phyloP scores from a whole-genome alignment of 2,113 vertebrate genomes.

The Hyperopisus bebe region DNA sequence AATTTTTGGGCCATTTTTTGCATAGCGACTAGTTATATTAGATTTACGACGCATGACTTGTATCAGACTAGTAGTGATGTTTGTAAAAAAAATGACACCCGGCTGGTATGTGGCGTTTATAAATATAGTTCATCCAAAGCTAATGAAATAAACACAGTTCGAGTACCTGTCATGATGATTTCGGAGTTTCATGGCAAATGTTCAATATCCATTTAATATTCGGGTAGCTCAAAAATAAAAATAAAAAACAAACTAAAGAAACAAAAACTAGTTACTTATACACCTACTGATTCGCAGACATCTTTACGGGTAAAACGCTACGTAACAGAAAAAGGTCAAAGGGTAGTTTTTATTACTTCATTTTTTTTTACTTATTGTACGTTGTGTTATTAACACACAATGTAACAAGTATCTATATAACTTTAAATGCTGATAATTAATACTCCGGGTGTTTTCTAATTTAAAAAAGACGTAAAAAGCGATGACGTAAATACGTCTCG shows the following conservation, averaged over 20 bases:
- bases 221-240: constrained; percentile 26
- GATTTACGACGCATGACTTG: background rate
- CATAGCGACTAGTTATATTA: background rate
- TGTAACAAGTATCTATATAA: background rate
- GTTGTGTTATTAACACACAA: background rate
- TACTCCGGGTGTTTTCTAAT: background rate
- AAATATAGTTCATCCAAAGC: background rate
- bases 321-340: constrained; percentile 23
- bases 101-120: background rate
- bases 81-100: constrained; percentile 1
- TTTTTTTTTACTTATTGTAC: background rate
- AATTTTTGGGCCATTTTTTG: background rate
- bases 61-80: background rate
- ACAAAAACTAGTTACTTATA: constrained; percentile 35
- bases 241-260: constrained; percentile 34
- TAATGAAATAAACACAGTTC: background rate
- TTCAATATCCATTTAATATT: constrained; percentile 45
- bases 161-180: constrained; percentile 67
- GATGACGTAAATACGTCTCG: constrained; percentile 3
- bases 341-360: background rate
- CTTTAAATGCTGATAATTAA: background rate
- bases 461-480: background rate
- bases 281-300: constrained; percentile 36
- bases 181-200: constrained; percentile 62
- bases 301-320: constrained; percentile 37